Conservation (phyloP, 2,113 vertebrate genomes). For the Psettodes erumei region DNA sequence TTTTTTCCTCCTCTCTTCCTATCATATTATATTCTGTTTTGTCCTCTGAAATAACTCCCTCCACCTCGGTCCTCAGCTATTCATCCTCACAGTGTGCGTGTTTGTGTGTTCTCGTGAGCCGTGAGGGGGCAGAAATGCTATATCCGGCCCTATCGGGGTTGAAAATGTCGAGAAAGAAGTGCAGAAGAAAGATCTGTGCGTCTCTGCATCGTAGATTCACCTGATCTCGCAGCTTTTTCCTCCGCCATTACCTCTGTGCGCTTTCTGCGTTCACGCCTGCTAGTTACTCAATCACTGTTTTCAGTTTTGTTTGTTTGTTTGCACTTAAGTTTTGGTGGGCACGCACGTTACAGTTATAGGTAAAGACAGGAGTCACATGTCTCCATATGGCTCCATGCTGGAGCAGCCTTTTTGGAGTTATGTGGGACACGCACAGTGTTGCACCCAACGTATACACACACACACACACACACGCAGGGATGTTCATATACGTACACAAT, state of each 20-base stretch:
- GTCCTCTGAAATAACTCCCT: slow-evolving; percentile 43
- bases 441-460: neutral
- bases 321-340: slow-evolving; percentile 54
- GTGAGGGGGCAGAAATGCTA: slow-evolving; percentile 59
- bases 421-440: neutral
- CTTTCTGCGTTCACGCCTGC: neutral
- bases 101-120: slow-evolving; percentile 47
- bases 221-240: slow-evolving; percentile 72
- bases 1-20: neutral
- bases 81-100: slow-evolving; percentile 48
- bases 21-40: slow-evolving; percentile 44
- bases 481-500: slow-evolving; percentile 30
- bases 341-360: slow-evolving; percentile 27
- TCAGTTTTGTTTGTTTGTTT: slow-evolving; percentile 63
- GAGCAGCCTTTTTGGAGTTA: slow-evolving; percentile 5
- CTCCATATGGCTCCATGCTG: slow-evolving; percentile 24
- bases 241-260: slow-evolving; percentile 50
- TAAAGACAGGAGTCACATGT: slow-evolving; percentile 21
- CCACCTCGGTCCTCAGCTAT: slow-evolving; percentile 34
- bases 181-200: slow-evolving; percentile 46
- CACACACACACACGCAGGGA: slow-evolving; percentile 8
- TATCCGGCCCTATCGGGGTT: slow-evolving; percentile 64
- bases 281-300: slow-evolving; percentile 53
- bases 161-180: slow-evolving; percentile 63
- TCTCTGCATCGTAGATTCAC: slow-evolving; percentile 63